phyloP scores from a whole-genome alignment of 2,113 vertebrate species.

The Neotoma lepida region DNA sequence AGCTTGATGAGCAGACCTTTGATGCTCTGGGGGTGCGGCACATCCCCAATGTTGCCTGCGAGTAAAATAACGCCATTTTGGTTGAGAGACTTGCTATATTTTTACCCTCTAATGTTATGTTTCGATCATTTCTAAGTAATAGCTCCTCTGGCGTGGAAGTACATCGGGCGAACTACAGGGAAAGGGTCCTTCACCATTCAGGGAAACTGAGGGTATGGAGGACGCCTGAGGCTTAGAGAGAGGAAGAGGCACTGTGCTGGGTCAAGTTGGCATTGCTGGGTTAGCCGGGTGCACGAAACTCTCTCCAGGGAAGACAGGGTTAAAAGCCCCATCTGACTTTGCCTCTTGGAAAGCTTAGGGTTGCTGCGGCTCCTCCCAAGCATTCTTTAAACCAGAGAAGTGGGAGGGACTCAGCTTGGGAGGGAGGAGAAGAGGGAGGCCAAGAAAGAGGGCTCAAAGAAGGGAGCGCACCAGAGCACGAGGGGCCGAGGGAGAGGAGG shows the following conservation, averaged over 20 bases:
- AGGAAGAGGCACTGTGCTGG: neutral
- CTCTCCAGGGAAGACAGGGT: conserved; percentile 75
- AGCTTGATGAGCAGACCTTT: neutral
- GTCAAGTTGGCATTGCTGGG: neutral
- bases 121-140: conserved; percentile 49
- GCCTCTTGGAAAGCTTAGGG: conserved; percentile 86
- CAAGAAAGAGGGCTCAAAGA: conserved; percentile 74
- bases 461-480: conserved; percentile 69
- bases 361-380: conserved; percentile 89
- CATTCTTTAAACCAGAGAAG: conserved; percentile 91
- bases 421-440: conserved; percentile 70
- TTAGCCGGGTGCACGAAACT: neutral
- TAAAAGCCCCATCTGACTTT: conserved; percentile 82
- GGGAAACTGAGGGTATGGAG: neutral
- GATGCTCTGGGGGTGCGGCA: neutral
- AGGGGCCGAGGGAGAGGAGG: conserved; percentile 58
- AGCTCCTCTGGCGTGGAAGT: neutral
- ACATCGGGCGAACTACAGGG: neutral
- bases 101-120: conserved; percentile 54
- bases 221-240: fast-evolving
- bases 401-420: conserved; percentile 84
- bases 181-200: neutral
- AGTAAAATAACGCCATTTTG: conserved; percentile 85
- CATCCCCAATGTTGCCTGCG: conserved; percentile 4
- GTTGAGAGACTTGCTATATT: conserved; percentile 67